Conservation (phyloP, 2,888 invertebrate genomes). For the Plebejus argus region DNA sequence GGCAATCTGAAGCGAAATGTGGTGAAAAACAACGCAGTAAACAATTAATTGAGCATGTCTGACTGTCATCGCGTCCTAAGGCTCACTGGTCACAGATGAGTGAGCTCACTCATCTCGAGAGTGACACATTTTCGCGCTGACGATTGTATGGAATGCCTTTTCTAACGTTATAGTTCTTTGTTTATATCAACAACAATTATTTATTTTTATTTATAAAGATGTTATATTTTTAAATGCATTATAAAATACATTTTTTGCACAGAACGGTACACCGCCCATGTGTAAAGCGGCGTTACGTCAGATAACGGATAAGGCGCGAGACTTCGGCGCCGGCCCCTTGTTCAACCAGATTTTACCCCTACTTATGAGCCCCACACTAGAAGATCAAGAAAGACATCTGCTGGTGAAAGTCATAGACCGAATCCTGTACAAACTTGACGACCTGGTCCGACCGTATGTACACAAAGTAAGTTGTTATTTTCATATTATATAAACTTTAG, state of each 20-base stretch:
- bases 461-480: conserved; percentile 86
- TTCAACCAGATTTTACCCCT: conserved; percentile 99
- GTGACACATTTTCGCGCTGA: no score
- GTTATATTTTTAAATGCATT: no score
- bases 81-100: no score
- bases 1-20: no score
- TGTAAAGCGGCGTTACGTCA: conserved; percentile 98
- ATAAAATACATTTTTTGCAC: conserved; percentile 37
- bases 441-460: conserved; percentile 98
- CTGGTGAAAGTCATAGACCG: conserved; percentile 99
- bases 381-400: conserved; percentile 99
- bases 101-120: no score
- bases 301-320: conserved; percentile 99
- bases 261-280: conserved; percentile 99
- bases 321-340: conserved; percentile 98
- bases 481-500: background rate
- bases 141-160: no score
- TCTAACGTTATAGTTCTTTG: no score
- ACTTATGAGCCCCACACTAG: conserved; percentile 99
- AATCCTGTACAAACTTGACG: conserved; percentile 98
- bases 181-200: no score
- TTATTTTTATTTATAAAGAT: no score
- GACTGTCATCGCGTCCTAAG: no score
- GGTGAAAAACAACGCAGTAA: no score
- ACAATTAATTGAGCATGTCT: no score